Percentiles rank a stretch among this genome's conserved stretches.
phyloP scores from a whole-genome alignment of 2,113 vertebrate genomes.

The Stomatorhinus ivindoensis region DNA sequence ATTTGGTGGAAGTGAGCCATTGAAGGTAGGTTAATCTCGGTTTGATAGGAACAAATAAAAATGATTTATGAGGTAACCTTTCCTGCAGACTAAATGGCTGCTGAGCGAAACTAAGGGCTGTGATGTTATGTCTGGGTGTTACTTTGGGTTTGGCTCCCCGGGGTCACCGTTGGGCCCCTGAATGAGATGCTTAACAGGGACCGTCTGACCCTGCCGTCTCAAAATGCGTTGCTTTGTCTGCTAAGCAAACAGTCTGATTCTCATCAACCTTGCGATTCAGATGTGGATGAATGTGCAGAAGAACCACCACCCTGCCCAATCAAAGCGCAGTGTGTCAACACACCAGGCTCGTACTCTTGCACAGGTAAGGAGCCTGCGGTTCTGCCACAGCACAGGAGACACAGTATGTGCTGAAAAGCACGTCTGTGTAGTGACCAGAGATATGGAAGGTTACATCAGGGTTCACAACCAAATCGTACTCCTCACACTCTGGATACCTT shows the following conservation, averaged over 20 bases:
- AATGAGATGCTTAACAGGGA: not conserved
- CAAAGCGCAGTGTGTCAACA: constrained; percentile 52
- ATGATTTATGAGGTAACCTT: not conserved
- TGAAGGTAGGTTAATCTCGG: not conserved
- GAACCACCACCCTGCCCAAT: constrained; percentile 43
- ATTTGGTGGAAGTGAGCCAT: not conserved
- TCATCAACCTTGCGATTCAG: constrained; percentile 34
- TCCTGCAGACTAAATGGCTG: not conserved
- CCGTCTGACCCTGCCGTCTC: not conserved
- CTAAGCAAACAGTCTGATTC: not conserved
- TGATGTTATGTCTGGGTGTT: not conserved
- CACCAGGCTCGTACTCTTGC: constrained; percentile 55
- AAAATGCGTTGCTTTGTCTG: not conserved
- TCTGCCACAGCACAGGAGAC: not conserved
- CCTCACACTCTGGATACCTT: not conserved
- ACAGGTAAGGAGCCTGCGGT: constrained; percentile 37
- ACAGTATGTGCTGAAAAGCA: too few species aligned
- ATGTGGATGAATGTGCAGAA: constrained; percentile 59
- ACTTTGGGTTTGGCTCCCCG: not conserved
- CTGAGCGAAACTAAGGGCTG: not conserved
- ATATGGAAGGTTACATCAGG: not conserved
- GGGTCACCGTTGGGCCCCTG: not conserved
- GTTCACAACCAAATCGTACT: not conserved
- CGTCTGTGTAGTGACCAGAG: not conserved
- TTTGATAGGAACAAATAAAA: not conserved